These are phyloP conservation scores for Eonycteris spelaea DNA, from an alignment of 2,113 vertebrate genomes.

Conservation along the genomic window DNA sequence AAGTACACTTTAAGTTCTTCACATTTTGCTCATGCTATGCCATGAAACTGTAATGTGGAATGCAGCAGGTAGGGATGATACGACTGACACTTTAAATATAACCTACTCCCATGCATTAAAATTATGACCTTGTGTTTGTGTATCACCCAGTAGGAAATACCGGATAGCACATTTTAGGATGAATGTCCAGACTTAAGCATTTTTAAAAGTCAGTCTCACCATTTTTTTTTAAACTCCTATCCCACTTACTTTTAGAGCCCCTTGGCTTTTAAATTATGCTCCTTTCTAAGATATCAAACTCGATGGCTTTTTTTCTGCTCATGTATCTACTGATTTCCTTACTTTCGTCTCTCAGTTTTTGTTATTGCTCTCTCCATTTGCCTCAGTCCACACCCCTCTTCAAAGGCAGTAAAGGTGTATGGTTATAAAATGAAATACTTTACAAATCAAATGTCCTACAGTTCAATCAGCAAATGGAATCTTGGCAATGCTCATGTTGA, in stretches of 20 bases:
- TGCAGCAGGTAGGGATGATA: neutral
- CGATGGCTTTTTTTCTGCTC: neutral
- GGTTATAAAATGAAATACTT: neutral
- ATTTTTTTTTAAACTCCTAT: neutral
- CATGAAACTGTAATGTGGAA: neutral
- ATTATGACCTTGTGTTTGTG: neutral
- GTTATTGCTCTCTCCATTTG: neutral
- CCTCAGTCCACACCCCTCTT: neutral
- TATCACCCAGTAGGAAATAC: neutral
- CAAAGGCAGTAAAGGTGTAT: neutral
- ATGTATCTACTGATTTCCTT: neutral
- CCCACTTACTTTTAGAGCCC: neutral
- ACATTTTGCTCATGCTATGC: neutral
- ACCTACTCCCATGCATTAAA: neutral
- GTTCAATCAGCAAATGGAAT: neutral
- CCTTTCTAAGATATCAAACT: neutral
- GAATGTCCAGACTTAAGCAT: neutral
- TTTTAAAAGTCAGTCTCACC: neutral
- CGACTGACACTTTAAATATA: neutral
- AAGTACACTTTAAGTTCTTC: neutral
- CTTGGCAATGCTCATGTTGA: neutral
- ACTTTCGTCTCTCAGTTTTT: neutral
- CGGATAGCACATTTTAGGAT: neutral
- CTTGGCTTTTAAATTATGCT: neutral
- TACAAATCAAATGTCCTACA: neutral